Evolutionary conservation across 2,113 vertebrate species (phyloP).

Genomic region (Cariama cristata): DNA sequence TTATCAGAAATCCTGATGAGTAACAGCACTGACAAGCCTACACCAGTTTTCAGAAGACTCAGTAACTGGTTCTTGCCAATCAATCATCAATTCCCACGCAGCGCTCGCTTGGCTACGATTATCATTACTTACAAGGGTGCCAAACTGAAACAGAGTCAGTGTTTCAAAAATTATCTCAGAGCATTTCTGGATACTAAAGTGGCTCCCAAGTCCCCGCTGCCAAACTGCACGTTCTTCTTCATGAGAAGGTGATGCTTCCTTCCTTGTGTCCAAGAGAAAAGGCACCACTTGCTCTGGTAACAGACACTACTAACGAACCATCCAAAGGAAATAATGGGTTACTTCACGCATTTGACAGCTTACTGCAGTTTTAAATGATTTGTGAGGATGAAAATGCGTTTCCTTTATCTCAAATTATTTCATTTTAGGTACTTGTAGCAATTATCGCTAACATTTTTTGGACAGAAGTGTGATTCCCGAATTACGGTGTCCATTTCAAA

Average conservation of each 20-base stretch:
- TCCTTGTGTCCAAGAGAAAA: not conserved
- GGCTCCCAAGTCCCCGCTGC: not conserved
- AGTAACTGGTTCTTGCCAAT: not conserved
- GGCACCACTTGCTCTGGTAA: not conserved
- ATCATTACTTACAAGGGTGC: not conserved
- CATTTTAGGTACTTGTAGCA: constrained; percentile 2
- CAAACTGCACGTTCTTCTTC: not conserved
- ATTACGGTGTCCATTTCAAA: not conserved
- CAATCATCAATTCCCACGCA: not conserved
- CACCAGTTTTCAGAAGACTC: not conserved
- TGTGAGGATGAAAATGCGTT: constrained; percentile 21
- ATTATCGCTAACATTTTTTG: constrained; percentile 15
- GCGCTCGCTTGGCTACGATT: not conserved
- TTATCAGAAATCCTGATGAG: constrained; percentile 39
- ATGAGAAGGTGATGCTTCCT: not conserved
- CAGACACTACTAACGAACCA: constrained; percentile 47
- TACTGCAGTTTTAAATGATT: constrained; percentile 26
- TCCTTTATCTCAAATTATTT: constrained; percentile 11
- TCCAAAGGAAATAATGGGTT: constrained; percentile 47
- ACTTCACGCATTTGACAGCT: constrained; percentile 39
- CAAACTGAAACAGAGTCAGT: constrained; percentile 24
- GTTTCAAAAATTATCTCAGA: not conserved
- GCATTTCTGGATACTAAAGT: not conserved
- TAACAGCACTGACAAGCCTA: constrained; percentile 1
- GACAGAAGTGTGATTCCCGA: not conserved